Conservation (phyloP, 2,888 invertebrate genomes). For the Apocheima hispidaria region DNA sequence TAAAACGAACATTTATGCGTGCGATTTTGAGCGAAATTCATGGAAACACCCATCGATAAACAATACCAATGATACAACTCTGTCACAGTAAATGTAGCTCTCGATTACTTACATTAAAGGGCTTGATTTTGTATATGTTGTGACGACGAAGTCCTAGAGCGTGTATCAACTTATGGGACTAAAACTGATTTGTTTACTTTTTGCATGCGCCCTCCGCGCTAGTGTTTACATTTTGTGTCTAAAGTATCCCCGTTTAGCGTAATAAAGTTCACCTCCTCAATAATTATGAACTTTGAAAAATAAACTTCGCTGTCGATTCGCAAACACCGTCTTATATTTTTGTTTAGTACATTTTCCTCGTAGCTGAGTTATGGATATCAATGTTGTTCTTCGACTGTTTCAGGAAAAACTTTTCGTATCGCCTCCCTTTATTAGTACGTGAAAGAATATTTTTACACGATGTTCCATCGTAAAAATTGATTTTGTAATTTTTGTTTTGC, state of each 20-base stretch:
- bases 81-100: conserved; percentile 20
- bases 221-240: conserved; percentile 71
- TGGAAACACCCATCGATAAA: conserved; percentile 46
- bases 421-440: conserved; percentile 63
- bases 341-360: conserved; percentile 72
- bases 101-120: not conserved
- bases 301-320: conserved; percentile 70
- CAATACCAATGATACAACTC: conserved; percentile 9
- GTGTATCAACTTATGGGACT: conserved; percentile 29
- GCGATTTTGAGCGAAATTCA: conserved; percentile 60
- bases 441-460: conserved; percentile 53
- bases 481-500: conserved; percentile 51
- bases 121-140: conserved; percentile 2
- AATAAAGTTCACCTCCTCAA: conserved; percentile 75
- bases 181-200: conserved; percentile 78
- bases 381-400: conserved; percentile 68
- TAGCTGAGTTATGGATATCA: conserved; percentile 69
- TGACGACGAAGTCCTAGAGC: conserved; percentile 29
- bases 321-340: conserved; percentile 73
- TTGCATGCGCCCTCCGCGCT: conserved; percentile 65
- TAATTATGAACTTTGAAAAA: conserved; percentile 80
- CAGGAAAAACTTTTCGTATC: conserved; percentile 53
- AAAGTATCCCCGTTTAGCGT: conserved; percentile 62
- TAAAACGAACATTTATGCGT: conserved; percentile 60
- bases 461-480: conserved; percentile 49